phyloP scores from a whole-genome alignment of 2,113 vertebrate genomes.

The Tauraco erythrolophus region DNA sequence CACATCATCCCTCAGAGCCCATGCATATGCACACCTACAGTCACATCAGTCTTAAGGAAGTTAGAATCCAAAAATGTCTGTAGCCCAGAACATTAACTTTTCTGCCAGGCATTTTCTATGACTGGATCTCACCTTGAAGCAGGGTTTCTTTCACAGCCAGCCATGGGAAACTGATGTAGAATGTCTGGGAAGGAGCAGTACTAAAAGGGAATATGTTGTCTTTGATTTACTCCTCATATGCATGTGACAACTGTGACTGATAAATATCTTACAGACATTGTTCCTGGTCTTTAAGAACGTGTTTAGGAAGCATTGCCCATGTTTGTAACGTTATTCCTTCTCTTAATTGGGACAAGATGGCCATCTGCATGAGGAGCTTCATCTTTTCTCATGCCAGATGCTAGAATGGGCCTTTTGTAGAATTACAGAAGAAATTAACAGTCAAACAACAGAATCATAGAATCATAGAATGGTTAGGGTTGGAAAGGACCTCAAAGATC shows the following conservation, averaged over 20 bases:
- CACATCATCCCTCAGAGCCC: neutral
- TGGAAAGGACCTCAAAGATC: too few species aligned
- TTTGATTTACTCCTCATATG: neutral
- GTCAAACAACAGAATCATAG: neutral
- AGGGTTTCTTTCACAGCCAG: neutral
- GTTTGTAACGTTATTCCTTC: neutral
- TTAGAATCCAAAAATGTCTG: neutral
- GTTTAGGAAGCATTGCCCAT: neutral
- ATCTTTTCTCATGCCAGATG: neutral
- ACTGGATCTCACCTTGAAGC: neutral
- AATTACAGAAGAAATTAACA: neutral
- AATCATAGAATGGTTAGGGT: too few species aligned
- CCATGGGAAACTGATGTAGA: neutral
- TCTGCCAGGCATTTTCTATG: neutral
- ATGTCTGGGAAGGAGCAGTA: neutral
- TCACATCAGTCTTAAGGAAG: neutral
- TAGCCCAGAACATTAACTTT: neutral
- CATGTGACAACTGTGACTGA: neutral
- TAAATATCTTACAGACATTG: neutral
- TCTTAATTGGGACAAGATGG: neutral
- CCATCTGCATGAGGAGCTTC: neutral
- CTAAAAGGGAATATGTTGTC: neutral
- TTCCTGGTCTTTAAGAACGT: neutral
- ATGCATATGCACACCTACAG: fast-evolving
- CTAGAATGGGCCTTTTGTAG: neutral